Conservation (phyloP, 2,797 vertebrate genomes). For the Lindbergichthys nudifrons region DNA sequence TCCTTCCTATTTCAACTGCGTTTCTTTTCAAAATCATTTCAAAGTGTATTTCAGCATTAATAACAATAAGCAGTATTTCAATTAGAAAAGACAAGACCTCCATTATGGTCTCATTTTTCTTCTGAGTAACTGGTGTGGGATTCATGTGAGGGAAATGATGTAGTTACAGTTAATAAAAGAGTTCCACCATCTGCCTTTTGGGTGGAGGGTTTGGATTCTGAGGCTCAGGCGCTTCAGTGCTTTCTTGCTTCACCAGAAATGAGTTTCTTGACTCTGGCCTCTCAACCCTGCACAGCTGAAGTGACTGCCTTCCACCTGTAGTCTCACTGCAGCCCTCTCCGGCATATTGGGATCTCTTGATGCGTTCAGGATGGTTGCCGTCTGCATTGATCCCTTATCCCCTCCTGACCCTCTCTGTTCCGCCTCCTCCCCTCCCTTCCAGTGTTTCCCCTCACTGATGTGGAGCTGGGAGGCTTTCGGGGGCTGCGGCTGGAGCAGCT, state of each 20-base stretch:
- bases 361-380: constrained; percentile 36
- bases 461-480: constrained; percentile 58
- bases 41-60: neutral
- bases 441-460: constrained; percentile 53
- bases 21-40: neutral
- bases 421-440: constrained; percentile 14
- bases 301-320: neutral
- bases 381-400: constrained; percentile 41
- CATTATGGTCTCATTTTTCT: neutral
- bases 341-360: constrained; percentile 14
- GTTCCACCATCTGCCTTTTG: no score
- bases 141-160: no score
- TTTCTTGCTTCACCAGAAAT: no score
- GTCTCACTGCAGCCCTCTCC: neutral
- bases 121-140: no score
- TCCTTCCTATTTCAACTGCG: neutral
- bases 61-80: neutral
- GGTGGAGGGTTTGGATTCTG: no score
- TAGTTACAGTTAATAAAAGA: no score
- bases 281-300: neutral
- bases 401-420: constrained; percentile 27
- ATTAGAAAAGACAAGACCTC: neutral
- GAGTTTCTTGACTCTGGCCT: no score
- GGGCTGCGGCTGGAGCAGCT: constrained; percentile 64
- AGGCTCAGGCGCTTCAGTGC: no score